phyloP scores from a whole-genome alignment of 2,888 invertebrate species.

The Hoplodrina ambigua region DNA sequence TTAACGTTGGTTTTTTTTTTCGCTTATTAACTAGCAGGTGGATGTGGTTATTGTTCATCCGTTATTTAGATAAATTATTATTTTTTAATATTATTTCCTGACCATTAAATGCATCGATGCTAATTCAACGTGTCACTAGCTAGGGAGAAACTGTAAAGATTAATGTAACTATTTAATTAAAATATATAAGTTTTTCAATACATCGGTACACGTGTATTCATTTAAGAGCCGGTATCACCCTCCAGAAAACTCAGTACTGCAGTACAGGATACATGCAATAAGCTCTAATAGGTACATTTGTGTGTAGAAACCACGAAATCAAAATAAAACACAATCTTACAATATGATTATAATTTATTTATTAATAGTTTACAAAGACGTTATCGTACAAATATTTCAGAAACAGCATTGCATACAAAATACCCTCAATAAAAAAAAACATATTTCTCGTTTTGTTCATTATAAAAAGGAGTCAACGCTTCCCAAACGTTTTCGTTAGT shows the following conservation, averaged over 20 bases:
- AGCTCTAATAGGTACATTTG: too few relatives aligned
- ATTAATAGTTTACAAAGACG: conserved; percentile 90
- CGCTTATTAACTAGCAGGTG: conserved; percentile 77
- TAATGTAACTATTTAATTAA: conserved; percentile 90
- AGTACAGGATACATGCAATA: too few relatives aligned
- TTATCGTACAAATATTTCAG: conserved; percentile 88
- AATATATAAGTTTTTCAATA: conserved; percentile 89
- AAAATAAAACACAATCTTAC: conserved; percentile 81
- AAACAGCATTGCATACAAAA: conserved; percentile 74
- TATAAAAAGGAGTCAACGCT: conserved; percentile 69
- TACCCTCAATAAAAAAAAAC: conserved; percentile 57
- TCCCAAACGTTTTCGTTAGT: conserved; percentile 67
- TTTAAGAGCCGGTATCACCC: too few relatives aligned
- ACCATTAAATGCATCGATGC: conserved; percentile 89
- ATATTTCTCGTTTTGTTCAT: conserved; percentile 72
- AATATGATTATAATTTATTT: conserved; percentile 90
- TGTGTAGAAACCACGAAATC: neutral
- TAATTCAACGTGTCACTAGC: conserved; percentile 87
- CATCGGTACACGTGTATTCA: conserved; percentile 58
- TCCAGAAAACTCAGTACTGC: too few relatives aligned
- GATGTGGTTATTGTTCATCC: conserved; percentile 85
- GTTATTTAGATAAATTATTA: conserved; percentile 88
- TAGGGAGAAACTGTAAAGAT: conserved; percentile 89
- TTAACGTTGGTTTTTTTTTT: conserved; percentile 69
- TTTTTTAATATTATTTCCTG: conserved; percentile 86